Base-by-base conservation (phyloP, 2,888 invertebrate species). In the Clusia tigrina region DNA sequence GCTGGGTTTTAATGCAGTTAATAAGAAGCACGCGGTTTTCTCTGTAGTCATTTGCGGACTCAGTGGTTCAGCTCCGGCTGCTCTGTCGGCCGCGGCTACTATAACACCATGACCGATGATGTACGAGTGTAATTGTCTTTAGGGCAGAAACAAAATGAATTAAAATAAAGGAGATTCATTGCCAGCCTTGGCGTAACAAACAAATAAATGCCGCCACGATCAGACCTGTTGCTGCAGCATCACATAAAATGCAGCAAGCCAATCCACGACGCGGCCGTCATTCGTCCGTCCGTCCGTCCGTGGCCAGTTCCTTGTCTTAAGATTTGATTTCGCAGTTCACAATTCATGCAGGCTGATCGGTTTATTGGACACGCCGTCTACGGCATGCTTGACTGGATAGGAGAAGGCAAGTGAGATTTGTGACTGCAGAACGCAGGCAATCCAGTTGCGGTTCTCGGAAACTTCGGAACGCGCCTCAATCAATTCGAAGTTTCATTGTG, bases 1-100 rank as follows among this genome's bases (percentile, higher is more conserved):
- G 81, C 81, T 81, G 81, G 75, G 80, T 77, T 76, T 74, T 75
- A 81, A 76, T 79, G 78, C 74, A 78, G 78, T 77, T 81, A 80
- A 79, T 79, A 81, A 78, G 78, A 78, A 77, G 73, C 71, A 69
- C 69, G 69, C 71, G 69, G 70, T 62, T 26, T 38, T 60, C 66
- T 64, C n/a, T 65, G 60, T 66, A 62, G 63, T 63, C 48, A 10
- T 10, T 6, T 42, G 6, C 42, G 42, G 32, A 32, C 6, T 6
- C 32, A 32, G 12, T 42, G 9, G 42, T 42, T 3, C n/a, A n/a
- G 15, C 42, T 3, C n/a, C n/a, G 42, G 3, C 42, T 6, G 42
- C n/a, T n/a, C n/a, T n/a, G n/a, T n/a, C n/a, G n/a, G n/a, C n/a
- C n/a, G n/a, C n/a, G n/a, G n/a, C 3, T 42, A n/a, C 42, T n/a